These are phyloP conservation scores for Sarotherodon lohbergeri DNA, from an alignment of 2,113 vertebrate species.

Conservation along the genomic window DNA sequence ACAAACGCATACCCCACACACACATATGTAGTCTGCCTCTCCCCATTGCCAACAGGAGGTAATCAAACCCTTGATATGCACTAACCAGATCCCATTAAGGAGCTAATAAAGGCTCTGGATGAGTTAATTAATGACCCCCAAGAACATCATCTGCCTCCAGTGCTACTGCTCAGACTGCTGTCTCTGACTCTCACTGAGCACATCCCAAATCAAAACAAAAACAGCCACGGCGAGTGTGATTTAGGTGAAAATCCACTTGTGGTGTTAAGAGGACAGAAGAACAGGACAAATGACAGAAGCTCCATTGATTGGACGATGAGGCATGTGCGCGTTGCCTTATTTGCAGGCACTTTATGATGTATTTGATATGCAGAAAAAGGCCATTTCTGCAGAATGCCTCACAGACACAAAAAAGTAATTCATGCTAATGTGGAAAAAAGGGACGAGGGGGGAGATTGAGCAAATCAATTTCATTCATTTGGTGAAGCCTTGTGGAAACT, in stretches of 20 bases:
- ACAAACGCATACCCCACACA: not conserved
- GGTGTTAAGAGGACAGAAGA: not conserved
- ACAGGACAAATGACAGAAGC: slow-evolving; percentile 1
- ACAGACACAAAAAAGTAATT: slow-evolving; percentile 36
- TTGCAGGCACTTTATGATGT: not conserved
- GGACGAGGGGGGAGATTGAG: slow-evolving; percentile 11
- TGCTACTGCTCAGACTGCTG: slow-evolving; percentile 9
- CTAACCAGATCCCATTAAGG: slow-evolving; percentile 72
- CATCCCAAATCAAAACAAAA: slow-evolving; percentile 43
- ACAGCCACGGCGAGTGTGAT: slow-evolving; percentile 14
- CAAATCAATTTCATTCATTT: slow-evolving; percentile 49
- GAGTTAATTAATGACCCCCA: slow-evolving; percentile 71
- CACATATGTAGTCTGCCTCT: slow-evolving; percentile 18
- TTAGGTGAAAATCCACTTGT: not conserved
- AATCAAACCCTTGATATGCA: slow-evolving; percentile 65
- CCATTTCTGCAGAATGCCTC: slow-evolving; percentile 16
- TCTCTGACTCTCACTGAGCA: slow-evolving; percentile 2
- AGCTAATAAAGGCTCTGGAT: slow-evolving; percentile 66
- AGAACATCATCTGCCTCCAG: slow-evolving; percentile 65
- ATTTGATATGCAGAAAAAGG: not conserved
- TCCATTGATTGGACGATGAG: not conserved
- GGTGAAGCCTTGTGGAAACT: slow-evolving; percentile 47
- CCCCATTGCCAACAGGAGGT: slow-evolving; percentile 52
- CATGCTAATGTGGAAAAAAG: slow-evolving; percentile 26
- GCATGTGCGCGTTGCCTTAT: not conserved